Conservation (phyloP, 2,113 vertebrate genomes). For the Oncorhynchus gorbuscha region DNA sequence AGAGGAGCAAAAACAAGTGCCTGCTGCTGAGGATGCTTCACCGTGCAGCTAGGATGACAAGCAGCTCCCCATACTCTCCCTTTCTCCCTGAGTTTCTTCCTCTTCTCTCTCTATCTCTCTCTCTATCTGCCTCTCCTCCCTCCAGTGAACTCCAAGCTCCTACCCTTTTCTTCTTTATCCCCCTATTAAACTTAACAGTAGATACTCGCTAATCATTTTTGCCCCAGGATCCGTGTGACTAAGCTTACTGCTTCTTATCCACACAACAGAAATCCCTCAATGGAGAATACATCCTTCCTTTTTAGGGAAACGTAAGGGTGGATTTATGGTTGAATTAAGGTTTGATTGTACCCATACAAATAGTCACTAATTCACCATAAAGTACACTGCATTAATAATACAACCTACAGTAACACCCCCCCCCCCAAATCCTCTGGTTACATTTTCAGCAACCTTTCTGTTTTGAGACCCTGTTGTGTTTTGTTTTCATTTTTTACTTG, state of each 20-base stretch:
- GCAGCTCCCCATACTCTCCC: neutral
- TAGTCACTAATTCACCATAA: conserved; percentile 28
- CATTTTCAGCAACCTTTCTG: conserved; percentile 5
- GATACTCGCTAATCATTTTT: conserved; percentile 40
- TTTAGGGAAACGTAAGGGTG: conserved; percentile 7
- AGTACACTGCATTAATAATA: conserved; percentile 14
- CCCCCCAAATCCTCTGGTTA: too few species aligned
- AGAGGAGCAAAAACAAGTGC: neutral
- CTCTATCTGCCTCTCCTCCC: neutral
- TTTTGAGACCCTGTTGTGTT: conserved; percentile 5
- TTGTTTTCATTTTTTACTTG: conserved; percentile 31
- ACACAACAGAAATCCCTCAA: conserved; percentile 26
- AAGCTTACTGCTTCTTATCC: conserved; percentile 36
- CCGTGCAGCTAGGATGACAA: neutral
- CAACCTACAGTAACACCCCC: conserved; percentile 14
- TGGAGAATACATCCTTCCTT: conserved; percentile 46
- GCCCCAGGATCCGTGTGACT: conserved; percentile 44
- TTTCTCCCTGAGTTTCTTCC: neutral
- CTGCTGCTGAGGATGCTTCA: neutral
- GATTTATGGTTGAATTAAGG: conserved; percentile 36
- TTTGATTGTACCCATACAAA: conserved; percentile 19
- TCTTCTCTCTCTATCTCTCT: neutral
- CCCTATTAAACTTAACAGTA: conserved; percentile 3
- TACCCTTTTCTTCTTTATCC: conserved; percentile 22
- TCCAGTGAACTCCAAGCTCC: conserved; percentile 2